Conservation (phyloP, 1,140 invertebrate genomes). For the Pantala flavescens region DNA sequence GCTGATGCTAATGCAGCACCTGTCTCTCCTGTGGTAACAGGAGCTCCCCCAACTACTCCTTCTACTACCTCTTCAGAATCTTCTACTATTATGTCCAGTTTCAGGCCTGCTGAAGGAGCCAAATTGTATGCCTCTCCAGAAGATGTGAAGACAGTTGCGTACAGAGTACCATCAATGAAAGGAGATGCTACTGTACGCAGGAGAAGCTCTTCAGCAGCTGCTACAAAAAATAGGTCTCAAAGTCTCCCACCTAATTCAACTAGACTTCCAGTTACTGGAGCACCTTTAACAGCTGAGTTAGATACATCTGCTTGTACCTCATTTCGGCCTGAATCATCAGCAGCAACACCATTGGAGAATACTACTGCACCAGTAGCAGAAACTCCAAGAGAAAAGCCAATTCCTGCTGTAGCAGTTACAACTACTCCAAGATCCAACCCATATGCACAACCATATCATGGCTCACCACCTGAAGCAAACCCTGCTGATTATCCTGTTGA, state of each 20-base stretch:
- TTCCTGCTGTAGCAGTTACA: conserved; percentile 1
- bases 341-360: conserved; percentile 26
- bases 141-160: conserved; percentile 69
- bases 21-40: conserved; percentile 12
- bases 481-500: neutral
- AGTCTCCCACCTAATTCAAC: conserved; percentile 44
- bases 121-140: conserved; percentile 81
- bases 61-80: conserved; percentile 14
- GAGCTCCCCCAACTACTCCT: conserved; percentile 5
- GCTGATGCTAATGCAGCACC: conserved; percentile 14
- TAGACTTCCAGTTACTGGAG: conserved; percentile 24
- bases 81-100: conserved; percentile 58
- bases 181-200: neutral
- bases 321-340: conserved; percentile 22
- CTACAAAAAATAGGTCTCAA: conserved; percentile 32
- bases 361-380: conserved; percentile 11
- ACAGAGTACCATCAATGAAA: conserved; percentile 34
- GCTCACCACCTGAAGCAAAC: neutral
- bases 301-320: neutral
- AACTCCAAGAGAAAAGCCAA: neutral
- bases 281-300: neutral
- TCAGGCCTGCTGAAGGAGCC: conserved; percentile 69
- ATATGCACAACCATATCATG: conserved; percentile 24
- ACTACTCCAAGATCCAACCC: conserved; percentile 29
- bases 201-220: neutral